phyloP scores from a whole-genome alignment of 2,797 vertebrate species.

The Graptemys geographica region DNA sequence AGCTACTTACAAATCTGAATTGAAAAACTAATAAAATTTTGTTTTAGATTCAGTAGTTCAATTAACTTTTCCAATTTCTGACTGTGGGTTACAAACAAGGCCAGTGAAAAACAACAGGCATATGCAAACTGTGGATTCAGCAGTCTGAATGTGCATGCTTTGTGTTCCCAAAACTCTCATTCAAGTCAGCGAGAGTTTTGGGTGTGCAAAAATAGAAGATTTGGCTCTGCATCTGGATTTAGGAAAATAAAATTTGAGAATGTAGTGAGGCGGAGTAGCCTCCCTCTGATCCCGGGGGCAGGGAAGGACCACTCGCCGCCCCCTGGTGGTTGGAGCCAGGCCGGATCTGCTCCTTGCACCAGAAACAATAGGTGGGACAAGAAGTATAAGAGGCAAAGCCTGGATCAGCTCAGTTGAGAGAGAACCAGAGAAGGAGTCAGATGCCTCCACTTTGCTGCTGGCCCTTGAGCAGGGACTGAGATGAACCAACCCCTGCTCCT shows the following conservation, averaged over 20 bases:
- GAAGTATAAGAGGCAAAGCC: too few species aligned
- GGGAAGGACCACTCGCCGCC: too few species aligned
- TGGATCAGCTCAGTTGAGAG: too few species aligned
- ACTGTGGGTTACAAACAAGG: constrained; percentile 18
- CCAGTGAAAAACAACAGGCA: constrained; percentile 39
- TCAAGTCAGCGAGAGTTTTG: background rate
- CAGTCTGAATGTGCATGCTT: constrained; percentile 3
- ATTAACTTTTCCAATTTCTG: constrained; percentile 41
- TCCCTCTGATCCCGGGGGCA: too few species aligned
- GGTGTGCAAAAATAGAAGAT: constrained; percentile 2
- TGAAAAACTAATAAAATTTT: constrained; percentile 5
- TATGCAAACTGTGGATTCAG: constrained; percentile 35
- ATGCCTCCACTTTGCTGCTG: too few species aligned
- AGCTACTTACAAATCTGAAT: background rate
- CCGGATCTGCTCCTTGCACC: too few species aligned
- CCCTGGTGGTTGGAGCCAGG: too few species aligned
- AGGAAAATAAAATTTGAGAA: background rate
- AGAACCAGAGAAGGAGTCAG: too few species aligned
- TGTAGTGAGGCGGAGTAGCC: too few species aligned
- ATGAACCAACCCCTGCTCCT: too few species aligned
- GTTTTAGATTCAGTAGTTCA: constrained; percentile 55
- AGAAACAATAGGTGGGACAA: too few species aligned
- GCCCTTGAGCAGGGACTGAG: too few species aligned
- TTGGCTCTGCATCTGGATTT: constrained; percentile 10
- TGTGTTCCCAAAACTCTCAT: constrained; percentile 2